Base-by-base conservation (phyloP, 2,888 invertebrate genomes). In the Sepiola atlantica region DNA sequence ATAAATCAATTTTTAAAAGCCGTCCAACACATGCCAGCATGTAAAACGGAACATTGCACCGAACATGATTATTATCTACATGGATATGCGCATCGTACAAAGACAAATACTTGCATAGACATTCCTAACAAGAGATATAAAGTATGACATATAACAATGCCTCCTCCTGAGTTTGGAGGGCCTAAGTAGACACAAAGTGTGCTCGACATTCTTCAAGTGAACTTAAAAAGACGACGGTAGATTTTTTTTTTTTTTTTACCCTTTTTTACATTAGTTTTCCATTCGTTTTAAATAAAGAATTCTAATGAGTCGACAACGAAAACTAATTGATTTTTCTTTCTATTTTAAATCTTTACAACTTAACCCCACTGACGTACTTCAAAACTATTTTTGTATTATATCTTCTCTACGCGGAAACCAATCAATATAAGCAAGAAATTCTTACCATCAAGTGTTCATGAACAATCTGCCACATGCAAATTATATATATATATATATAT, bases 301-400 rank as follows among this genome's bases (percentile, higher is more conserved):
- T 77, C n/a, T 77, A 77, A 77, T 77, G 77, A 77, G 77, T 77
- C 77, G 28, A 77, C n/a, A n/a, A 77, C n/a, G n/a, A n/a, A n/a
- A n/a, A n/a, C n/a, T 77, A 12, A 77, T n/a, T 77, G 28, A 28
- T n/a, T 77, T 77, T 77, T 6, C 61, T 61, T 14, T 8, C 28
- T n/a, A 3, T 77, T 77, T n/a, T 77, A 77, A 77, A 77, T 77
- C n/a, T 77, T 28, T 77, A 77, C 77, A 77, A 77, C n/a, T 77
- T 14, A 24, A 28, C n/a, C n/a, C 3, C 77, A 28, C 28, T 12
- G 77, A 77, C 12, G 16, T 10, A 77, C n/a, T 77, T 77, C 8
- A 10, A 14, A 77, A n/a, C 77, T 77, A 77, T 77, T 77, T 77
- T 77, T 2, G 14, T 61, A n/a, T 77, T 12, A 77, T 77, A 77